Base-by-base conservation (phyloP, 2,113 vertebrate species). In the Syrrhaptes paradoxus region DNA sequence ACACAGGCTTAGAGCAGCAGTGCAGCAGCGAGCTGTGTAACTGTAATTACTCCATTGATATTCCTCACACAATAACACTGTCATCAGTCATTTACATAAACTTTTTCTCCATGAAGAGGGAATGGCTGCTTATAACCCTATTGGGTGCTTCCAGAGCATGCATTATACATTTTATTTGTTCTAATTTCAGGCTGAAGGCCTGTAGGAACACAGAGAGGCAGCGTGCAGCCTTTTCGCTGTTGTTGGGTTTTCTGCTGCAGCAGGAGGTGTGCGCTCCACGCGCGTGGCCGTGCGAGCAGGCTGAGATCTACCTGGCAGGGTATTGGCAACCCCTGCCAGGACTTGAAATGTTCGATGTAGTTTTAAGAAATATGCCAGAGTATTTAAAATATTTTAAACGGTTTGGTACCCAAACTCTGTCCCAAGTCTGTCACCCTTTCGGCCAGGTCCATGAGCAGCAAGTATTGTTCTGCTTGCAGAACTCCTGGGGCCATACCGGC, bases 21-120 rank as follows among this genome's bases (percentile, higher is more conserved):
- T 98, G 97, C 97, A 97, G 98, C 98, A 98, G 98, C 98, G 93
- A 98, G 98, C 98, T 98, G 98, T 98, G 98, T 98, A 99, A 99
- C 99, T 99, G 99, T 99, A 99, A 99, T 99, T 99, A 99, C 99
- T 99, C 99, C 99, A 99, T 99, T 99, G 99, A 99, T 99, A 99
- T 99, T 99, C 99, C 98, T 99, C 98, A 97, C 98, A 99, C 99
- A 99, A 99, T 99, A 99, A 99, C 97, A 98, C 99, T 99, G 99
- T 99, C 99, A 99, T 98, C 97, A 98, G 98, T 98, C 98, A 99
- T 99, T 99, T 99, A 98, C 99, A 99, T 99, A 99, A 99, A 98
- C 98, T 98, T 98, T 97, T 98, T 98, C 98, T 96, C 97, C 96
- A 92, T 93, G 79, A 96, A 94, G 97, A 96, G 97, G 97, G 98